Conservation (phyloP, 2,888 invertebrate species). For the Papilio gigon region DNA sequence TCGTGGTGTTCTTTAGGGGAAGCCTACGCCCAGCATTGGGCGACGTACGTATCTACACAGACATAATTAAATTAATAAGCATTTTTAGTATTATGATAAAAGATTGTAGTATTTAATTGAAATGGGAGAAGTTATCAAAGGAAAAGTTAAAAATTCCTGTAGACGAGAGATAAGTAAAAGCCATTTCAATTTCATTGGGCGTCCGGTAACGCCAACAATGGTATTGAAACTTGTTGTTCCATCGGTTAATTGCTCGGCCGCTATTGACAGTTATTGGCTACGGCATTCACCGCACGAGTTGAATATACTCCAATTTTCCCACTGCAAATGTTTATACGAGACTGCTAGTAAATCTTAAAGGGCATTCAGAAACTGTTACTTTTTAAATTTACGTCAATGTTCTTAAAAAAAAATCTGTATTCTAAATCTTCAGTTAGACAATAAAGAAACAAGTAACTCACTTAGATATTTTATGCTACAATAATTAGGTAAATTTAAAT, state of each 20-base stretch:
- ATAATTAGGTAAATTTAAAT: not conserved
- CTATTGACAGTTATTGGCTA: slow-evolving; percentile 31
- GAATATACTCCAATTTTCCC: slow-evolving; percentile 22
- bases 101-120: not conserved
- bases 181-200: slow-evolving; percentile 20
- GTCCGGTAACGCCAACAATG: slow-evolving; percentile 15
- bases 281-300: slow-evolving; percentile 15
- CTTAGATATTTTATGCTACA: too few species aligned
- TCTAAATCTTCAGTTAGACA: too few species aligned
- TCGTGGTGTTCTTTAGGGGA: too few species aligned
- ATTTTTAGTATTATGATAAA: not conserved
- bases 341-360: not conserved
- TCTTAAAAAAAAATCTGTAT: too few species aligned
- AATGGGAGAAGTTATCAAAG: not conserved
- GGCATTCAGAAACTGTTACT: too few species aligned
- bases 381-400: too few species aligned
- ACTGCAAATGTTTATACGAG: slow-evolving; percentile 17
- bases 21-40: too few species aligned
- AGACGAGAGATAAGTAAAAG: slow-evolving; percentile 28
- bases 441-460: too few species aligned
- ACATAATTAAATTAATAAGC: not conserved
- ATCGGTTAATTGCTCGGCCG: slow-evolving; percentile 32
- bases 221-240: slow-evolving; percentile 34
- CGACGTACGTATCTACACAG: not conserved
- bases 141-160: slow-evolving; percentile 7